phyloP scores from a whole-genome alignment of 2,113 vertebrate genomes.

The Regulus satrapa region DNA sequence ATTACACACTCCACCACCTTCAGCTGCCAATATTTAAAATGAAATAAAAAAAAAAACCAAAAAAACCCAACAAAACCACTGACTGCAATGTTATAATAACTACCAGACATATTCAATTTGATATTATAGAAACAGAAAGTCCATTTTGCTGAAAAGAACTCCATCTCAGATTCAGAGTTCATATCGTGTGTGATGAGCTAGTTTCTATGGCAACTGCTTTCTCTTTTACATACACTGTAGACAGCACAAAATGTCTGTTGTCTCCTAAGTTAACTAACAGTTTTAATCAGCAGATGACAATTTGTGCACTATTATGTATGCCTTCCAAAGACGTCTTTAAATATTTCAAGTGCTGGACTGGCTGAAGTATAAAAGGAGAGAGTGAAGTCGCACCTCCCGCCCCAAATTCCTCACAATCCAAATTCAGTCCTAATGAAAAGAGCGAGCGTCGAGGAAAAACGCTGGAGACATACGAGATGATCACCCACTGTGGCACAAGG shows the following conservation, averaged over 20 bases:
- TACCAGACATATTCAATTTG: neutral
- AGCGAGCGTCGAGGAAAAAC: neutral
- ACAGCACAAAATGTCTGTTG: slow-evolving; percentile 34
- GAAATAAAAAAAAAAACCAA: neutral
- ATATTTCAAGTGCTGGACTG: neutral
- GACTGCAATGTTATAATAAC: neutral
- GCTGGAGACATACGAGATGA: neutral
- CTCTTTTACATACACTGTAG: slow-evolving; percentile 33
- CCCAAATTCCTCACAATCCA: neutral
- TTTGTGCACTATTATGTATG: neutral
- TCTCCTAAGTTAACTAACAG: neutral
- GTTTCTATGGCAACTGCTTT: slow-evolving; percentile 77
- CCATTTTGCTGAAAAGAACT: slow-evolving; percentile 56
- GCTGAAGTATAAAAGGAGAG: neutral
- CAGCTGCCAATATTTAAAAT: neutral
- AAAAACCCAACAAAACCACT: neutral
- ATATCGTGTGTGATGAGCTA: slow-evolving; percentile 37
- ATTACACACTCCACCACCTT: neutral
- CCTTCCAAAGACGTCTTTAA: neutral
- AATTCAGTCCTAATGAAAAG: neutral
- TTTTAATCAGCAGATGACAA: slow-evolving; percentile 38
- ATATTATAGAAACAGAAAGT: slow-evolving; percentile 15
- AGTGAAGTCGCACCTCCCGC: neutral
- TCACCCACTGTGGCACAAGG: neutral
- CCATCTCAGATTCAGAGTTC: slow-evolving; percentile 56